These are phyloP conservation scores for Horisme vitalbata DNA, from an alignment of 2,888 invertebrate genomes.

Conservation along the genomic window DNA sequence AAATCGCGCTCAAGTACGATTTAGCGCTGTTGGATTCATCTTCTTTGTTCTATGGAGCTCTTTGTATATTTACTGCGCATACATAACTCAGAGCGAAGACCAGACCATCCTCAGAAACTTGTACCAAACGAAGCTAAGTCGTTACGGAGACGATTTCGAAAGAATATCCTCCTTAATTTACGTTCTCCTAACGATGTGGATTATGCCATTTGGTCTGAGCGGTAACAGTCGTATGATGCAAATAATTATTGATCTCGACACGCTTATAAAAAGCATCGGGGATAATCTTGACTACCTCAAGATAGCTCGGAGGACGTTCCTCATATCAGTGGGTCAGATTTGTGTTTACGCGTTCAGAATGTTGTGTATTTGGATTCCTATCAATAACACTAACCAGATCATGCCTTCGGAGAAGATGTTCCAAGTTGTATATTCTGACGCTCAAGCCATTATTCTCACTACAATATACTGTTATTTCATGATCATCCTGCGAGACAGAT, in stretches of 20 bases:
- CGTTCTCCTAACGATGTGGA: constrained; percentile 50
- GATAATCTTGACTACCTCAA: constrained; percentile 45
- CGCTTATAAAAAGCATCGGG: constrained; percentile 44
- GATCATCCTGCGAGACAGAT: constrained; percentile 46
- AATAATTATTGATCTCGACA: constrained; percentile 50
- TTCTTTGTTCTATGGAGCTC: constrained; percentile 42
- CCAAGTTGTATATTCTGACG: constrained; percentile 52
- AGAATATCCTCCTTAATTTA: constrained; percentile 44
- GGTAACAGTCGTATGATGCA: constrained; percentile 40
- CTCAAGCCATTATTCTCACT: constrained; percentile 45
- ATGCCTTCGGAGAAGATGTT: constrained; percentile 55
- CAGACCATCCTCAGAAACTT: constrained; percentile 57
- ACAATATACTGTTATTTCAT: constrained; percentile 50
- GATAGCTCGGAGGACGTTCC: constrained; percentile 38
- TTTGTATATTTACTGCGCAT: constrained; percentile 51
- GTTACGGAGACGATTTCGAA: constrained; percentile 62
- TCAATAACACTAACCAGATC: constrained; percentile 36
- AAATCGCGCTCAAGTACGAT: constrained; percentile 32
- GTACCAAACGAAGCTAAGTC: constrained; percentile 56
- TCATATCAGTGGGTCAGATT: constrained; percentile 40
- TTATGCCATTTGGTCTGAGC: constrained; percentile 49
- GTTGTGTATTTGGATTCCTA: constrained; percentile 46
- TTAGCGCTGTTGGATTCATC: constrained; percentile 45
- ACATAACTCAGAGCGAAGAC: constrained; percentile 44
- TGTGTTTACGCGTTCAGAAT: constrained; percentile 41